Conservation (phyloP, 2,113 vertebrate genomes). For the Notiomystis cincta region DNA sequence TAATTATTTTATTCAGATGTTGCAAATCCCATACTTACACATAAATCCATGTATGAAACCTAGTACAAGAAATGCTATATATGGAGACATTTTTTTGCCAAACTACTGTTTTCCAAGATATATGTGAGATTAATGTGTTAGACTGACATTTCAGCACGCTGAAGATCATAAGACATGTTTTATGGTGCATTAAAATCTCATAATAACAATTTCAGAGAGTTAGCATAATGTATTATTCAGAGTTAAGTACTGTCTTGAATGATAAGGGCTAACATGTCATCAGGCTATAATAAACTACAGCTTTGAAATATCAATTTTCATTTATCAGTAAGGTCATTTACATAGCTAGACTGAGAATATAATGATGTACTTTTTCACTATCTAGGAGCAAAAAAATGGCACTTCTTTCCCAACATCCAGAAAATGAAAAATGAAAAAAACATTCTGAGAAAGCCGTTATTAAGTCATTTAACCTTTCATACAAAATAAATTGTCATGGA, state of each 20-base stretch:
- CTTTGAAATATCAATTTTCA: conserved; percentile 54
- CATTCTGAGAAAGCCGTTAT: background rate
- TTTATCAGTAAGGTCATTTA: conserved; percentile 54
- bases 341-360: background rate
- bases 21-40: background rate
- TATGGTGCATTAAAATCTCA: conserved; percentile 44
- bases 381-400: background rate
- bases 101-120: background rate
- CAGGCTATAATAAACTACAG: conserved; percentile 14
- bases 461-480: conserved; percentile 41
- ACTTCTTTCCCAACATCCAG: background rate
- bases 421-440: background rate
- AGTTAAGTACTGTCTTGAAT: conserved; percentile 53
- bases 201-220: conserved; percentile 33
- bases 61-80: background rate
- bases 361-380: conserved; percentile 17
- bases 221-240: conserved; percentile 51
- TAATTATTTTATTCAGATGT: background rate
- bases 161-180: conserved; percentile 40
- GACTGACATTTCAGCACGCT: background rate
- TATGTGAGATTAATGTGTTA: background rate
- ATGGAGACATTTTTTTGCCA: background rate
- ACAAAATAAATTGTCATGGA: background rate
- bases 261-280: conserved; percentile 43
- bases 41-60: background rate